Percentiles rank a stretch among this genome's conserved stretches.
Conservation (phyloP, 2,797 vertebrate genomes). For the Sebastes ruberrimus region DNA sequence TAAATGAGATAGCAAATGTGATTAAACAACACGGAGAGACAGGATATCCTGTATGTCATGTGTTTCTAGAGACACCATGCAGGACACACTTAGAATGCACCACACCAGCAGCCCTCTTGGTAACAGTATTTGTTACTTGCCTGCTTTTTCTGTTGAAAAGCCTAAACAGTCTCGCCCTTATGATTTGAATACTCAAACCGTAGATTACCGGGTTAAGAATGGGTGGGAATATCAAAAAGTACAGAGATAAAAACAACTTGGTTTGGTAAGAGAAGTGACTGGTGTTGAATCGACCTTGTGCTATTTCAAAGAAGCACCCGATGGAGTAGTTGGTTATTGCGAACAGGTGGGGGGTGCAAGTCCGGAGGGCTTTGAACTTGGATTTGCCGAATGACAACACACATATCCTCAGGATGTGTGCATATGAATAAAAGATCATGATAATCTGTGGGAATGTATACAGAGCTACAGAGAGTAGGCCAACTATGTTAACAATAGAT, state of each 20-base stretch:
- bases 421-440: constrained; percentile 62
- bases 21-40: background rate
- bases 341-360: constrained; percentile 61
- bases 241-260: constrained; percentile 58
- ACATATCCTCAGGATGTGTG: constrained; percentile 64
- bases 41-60: background rate
- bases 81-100: background rate
- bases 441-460: constrained; percentile 41
- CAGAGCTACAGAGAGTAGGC: constrained; percentile 13
- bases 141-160: constrained; percentile 33
- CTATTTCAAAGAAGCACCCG: constrained; percentile 64
- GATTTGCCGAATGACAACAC: constrained; percentile 26
- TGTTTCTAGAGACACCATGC: background rate
- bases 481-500: constrained; percentile 33
- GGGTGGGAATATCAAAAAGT: constrained; percentile 61
- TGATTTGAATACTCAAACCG: constrained; percentile 40
- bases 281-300: constrained; percentile 48
- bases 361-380: constrained; percentile 59
- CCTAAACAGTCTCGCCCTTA: constrained; percentile 27
- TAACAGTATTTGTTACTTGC: background rate
- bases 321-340: constrained; percentile 46
- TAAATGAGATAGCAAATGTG: background rate
- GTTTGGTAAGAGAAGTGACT: constrained; percentile 20
- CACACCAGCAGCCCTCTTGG: background rate
- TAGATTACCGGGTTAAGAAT: constrained; percentile 62